Evolutionary conservation across 2,797 vertebrate genomes (phyloP), one percentile per base, ranked within the genome.

Genomic region (Nannoperca australis): DNA sequence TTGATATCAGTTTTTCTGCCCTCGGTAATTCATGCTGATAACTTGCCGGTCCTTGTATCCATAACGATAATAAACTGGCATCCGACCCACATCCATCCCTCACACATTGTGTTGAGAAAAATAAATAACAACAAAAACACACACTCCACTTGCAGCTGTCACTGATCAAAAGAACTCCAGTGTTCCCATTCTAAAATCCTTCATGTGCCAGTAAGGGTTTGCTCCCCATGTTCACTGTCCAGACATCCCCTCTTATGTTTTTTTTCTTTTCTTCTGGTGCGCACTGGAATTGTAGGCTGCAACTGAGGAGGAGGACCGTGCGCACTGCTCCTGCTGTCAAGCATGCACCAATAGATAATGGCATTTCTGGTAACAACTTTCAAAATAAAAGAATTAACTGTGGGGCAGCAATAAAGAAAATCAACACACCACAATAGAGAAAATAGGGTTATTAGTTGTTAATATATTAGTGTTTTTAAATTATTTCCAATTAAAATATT

Each of bases 71-170:
- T 60, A 76, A 82, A 89, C 60, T 90, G 88, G 82, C 85, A 90
- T 89, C 88, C 77, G 78, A 92, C 85, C 91, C 89, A 81, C 88
- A 92, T 91, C 86, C 91, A 91, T 86, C 73, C 82, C 85, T 93
- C 90, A 85, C 83, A 91, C 94, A 93, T 92, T 85, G 85, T 88
- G 89, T 67, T 78, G 80, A 74, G 70, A 59, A 64, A 70, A 38
- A 64, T 27, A 78, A 79, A 63, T 7, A 83, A 60, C 55, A 82
- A 82, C 36, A 72, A 59, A 75, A 71, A 72, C 59, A 78, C 60
- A 74, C 68, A 71, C 79, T 90, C 82, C 87, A 66, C 74, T 74
- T 76, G 77, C 45, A 80, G 85, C 68, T 76, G 86, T 75, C 76
- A 79, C 22, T 78, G 59, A 70, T 88, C 74, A 90, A 58, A 85